Evolutionary conservation across 37 sponge, comb jelly and placozoan species (phyloP).

Genomic region (Ianthella basta): DNA sequence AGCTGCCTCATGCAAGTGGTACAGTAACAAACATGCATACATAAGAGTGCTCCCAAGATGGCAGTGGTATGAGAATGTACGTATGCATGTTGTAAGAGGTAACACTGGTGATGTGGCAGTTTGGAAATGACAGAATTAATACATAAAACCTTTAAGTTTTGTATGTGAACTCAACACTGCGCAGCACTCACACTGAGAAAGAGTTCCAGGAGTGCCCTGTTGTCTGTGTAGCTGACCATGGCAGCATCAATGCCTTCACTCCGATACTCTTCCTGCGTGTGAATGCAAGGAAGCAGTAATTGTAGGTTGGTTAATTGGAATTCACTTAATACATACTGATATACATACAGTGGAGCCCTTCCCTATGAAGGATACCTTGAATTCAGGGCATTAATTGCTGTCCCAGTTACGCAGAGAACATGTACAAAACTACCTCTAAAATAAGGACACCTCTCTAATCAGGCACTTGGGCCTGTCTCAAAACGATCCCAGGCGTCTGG

Average conservation of each 20-base stretch:
- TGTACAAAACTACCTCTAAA: too few species aligned
- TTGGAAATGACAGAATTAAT: too few species aligned
- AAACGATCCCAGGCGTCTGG: too few species aligned
- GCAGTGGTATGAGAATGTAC: background rate
- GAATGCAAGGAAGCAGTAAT: background rate
- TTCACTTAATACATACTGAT: too few species aligned
- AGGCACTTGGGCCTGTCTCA: too few species aligned
- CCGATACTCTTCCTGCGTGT: conserved; percentile 73
- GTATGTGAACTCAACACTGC: conserved; percentile 76
- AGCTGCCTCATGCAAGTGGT: background rate
- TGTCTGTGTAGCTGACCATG: conserved; percentile 61
- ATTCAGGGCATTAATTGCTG: too few species aligned
- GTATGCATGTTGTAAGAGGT: background rate
- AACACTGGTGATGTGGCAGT: background rate
- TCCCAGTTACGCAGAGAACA: too few species aligned
- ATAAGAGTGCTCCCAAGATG: background rate
- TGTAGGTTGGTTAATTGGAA: too few species aligned
- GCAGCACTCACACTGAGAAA: conserved; percentile 65
- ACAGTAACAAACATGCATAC: background rate
- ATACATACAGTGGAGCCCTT: too few species aligned
- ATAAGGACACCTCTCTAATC: too few species aligned
- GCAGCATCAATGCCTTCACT: conserved; percentile 70
- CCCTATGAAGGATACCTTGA: too few species aligned
- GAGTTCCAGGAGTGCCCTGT: conserved; percentile 73
- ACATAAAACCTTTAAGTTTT: too few species aligned